Evolutionary conservation across 53 echinoderm and acorn worm genomes (phyloP).

Genomic region (Echinometra lucunter): DNA sequence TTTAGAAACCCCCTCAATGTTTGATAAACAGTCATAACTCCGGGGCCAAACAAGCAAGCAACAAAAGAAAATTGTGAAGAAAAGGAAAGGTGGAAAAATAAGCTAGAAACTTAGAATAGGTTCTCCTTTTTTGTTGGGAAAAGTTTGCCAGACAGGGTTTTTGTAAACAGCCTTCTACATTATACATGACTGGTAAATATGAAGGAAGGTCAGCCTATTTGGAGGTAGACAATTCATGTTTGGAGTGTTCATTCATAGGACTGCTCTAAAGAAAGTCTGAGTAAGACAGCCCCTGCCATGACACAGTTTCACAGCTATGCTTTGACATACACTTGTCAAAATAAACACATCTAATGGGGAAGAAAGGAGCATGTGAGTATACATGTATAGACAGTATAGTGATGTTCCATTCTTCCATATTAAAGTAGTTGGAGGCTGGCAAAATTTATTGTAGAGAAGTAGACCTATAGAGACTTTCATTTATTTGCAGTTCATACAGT

Average conservation of each 20-base stretch:
- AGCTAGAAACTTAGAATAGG: not conserved
- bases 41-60: conserved; percentile 12
- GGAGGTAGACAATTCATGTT: not conserved
- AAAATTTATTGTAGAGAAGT: not conserved
- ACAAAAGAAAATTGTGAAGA: not conserved
- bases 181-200: not conserved
- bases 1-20: not conserved
- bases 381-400: too few species aligned
- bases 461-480: not conserved
- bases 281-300: not conserved
- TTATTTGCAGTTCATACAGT: not conserved
- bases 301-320: not conserved
- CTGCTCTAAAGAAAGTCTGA: not conserved
- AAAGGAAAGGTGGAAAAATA: not conserved
- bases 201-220: not conserved
- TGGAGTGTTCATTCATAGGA: not conserved
- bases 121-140: not conserved
- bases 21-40: not conserved
- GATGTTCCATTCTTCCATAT: not conserved
- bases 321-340: not conserved
- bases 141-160: not conserved
- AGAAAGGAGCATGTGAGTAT: not conserved
- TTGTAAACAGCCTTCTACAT: not conserved
- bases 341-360: not conserved
- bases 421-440: not conserved